Base-by-base conservation (phyloP, 2,797 vertebrate genomes). In the Sebastes cheni region DNA sequence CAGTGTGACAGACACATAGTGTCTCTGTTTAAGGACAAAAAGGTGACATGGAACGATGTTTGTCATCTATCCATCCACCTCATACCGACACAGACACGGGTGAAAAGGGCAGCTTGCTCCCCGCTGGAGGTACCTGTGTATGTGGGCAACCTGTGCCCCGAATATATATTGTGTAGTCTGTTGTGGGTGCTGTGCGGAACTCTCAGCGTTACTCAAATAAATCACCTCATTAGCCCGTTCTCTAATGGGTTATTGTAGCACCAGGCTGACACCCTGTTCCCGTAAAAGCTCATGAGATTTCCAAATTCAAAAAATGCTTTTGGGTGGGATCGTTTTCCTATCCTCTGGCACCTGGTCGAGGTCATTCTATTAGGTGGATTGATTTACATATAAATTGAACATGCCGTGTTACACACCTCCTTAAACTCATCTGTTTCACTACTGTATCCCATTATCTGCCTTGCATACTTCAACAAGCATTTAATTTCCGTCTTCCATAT, bases 361-460 rank as follows among this genome's bases (percentile, higher is more conserved):
- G 93, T 94, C 93, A 91, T 93, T 93, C 91, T 77, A 94, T 94
- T 93, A 90, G 89, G 77, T 87, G 81, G 89, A 88, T 89, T 88
- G 89, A 95, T 95, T 94, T 92, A 91, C 93, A 95, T 94, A 94
- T 95, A 94, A 94, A 95, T 95, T 93, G 93, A 94, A 93, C 92
- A 91, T 59, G 85, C 84, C 14, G 88, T 79, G 85, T 87, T 85
- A 89, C 71, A 70, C 86, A 91, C 88, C 86, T 91, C 87, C 88
- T 92, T 92, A 91, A 92, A 92, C 89, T 90, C 90, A 86, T 94
- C 91, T 90, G 87, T 93, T 91, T 88, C 87, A 79, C 80, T 10
- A 80, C 89, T 88, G 83, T 86, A 90, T 90, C 87, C 89, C 76
- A 95, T 94, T 92, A 94, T 93, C 91, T 89, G 77, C 81, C 84